Evolutionary conservation across 2,888 invertebrate genomes (phyloP), one percentile per base, ranked within the genome.

Genomic region (Polyommatus iphigenia): DNA sequence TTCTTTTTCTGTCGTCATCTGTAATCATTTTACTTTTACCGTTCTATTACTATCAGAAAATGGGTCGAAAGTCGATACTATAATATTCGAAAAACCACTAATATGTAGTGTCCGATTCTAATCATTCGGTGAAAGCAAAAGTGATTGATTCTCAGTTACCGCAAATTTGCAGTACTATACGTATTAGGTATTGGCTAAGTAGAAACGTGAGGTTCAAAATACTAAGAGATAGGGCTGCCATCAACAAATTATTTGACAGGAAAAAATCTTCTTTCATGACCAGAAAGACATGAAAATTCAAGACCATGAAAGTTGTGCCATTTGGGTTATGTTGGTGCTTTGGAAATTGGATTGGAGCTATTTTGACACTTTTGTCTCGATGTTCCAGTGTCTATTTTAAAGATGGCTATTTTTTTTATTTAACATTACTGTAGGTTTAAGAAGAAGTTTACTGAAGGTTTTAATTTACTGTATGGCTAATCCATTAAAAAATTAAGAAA

Each of bases 51-150:
- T 57, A 71, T 71, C 54, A 57, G 50, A 77, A 77, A 71, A 77
- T 77, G n/a, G 77, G 36, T 13, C 72, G 57, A 57, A 29, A 72
- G 57, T n/a, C 72, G 57, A 57, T 72, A 54, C 71, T 72, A 7
- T 36, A 73, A 73, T 78, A 62, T 78, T 73, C 24, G 18, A 24
- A 24, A 78, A 41, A 46, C 73, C 78, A 41, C 73, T 62, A 77
- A 78, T 76, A 54, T 13, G 24, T 54, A 54, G 18, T 18, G 54
- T 15, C 24, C 67, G 71, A 75, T 84, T 84, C 84, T 83, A 85
- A 82, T 81, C 79, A 82, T 85, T 84, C 83, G 88, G 90, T 89
- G 91, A 91, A 91, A 91, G 91, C 90, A 87, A 88, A 15, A 89
- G 87, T 87, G 83, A 84, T 82, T 81, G 82, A 79, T 80, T 85